These are phyloP conservation scores for Caenorhabditis becei DNA, from an alignment of 2,888 invertebrate genomes.

Conservation along the genomic window DNA sequence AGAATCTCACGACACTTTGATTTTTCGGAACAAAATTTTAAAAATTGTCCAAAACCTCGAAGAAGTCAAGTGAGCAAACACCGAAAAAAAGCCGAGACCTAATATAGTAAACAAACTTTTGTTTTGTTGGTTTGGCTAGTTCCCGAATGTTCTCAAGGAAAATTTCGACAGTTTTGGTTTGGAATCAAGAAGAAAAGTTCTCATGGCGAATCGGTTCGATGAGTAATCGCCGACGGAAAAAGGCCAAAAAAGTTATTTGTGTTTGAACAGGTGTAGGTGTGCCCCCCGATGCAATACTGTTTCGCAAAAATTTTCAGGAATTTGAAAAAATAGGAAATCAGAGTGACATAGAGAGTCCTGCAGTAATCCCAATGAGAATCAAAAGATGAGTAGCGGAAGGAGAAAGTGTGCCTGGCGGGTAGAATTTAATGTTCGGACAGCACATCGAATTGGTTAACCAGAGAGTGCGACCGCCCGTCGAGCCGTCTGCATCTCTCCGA, in stretches of 20 bases:
- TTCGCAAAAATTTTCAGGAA: background rate
- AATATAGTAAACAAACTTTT: conserved; percentile 16
- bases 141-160: background rate
- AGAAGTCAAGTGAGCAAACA: background rate
- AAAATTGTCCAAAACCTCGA: too few relatives aligned
- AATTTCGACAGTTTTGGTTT: background rate
- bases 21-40: conserved; percentile 2
- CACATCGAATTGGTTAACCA: conserved; percentile 36
- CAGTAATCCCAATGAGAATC: too few relatives aligned
- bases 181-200: conserved; percentile 12
- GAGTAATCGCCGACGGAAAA: conserved; percentile 36
- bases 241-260: conserved; percentile 9
- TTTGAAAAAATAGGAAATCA: too few relatives aligned
- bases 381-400: conserved; percentile 9
- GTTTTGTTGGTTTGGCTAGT: background rate
- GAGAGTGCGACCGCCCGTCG: conserved; percentile 39
- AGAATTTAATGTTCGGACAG: conserved; percentile 4
- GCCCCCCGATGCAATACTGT: background rate
- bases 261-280: conserved; percentile 58
- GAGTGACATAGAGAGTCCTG: too few relatives aligned
- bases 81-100: background rate
- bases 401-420: conserved; percentile 13
- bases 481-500: conserved; percentile 31
- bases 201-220: conserved; percentile 9
- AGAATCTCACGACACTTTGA: too few relatives aligned